Base-by-base conservation (phyloP, 2,888 invertebrate species). In the Orthosia incerta region DNA sequence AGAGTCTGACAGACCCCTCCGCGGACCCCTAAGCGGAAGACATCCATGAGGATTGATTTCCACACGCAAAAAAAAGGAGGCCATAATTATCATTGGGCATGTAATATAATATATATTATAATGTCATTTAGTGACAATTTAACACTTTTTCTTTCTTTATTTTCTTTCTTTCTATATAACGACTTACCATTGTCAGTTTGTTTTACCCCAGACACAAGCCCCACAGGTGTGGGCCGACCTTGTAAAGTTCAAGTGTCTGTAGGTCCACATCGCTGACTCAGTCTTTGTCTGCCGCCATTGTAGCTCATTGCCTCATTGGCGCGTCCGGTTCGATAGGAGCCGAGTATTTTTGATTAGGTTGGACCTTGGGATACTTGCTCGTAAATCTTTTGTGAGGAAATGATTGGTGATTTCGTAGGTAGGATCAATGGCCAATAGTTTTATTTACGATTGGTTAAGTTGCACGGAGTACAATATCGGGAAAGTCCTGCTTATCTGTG, bases 191-290 rank as follows among this genome's bases (percentile, higher is more conserved):
- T 48, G 46, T 23, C 18, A 12, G 23, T 61, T 15, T 60, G 39
- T 39, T 9, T 20, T 26, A 55, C 26, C 51, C 12, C n/a, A 31
- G 23, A 51, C 48, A 23, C 46, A 60, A 23, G 45, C 45, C 23
- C 55, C 59, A n/a, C 67, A 66, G 73, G 62, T 79, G 79, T 51
- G 26, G 46, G 16, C 26, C 61, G 80, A 69, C 87, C 87, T 86
- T 83, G 87, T 55, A 70, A 69, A 76, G 87, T 86, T 86, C 87
- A 86, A 78, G 67, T 50, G 75, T 65, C 72, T 70, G 51, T 61
- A 57, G 66, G 71, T 73, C 68, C 57, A 45, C 31, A 45, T 56
- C 48, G 61, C 71, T 84, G 81, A 80, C 71, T 76, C 81, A 84
- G 71, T 60, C 73, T 73, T 84, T 83, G 83, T 83, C 74, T 75